Evolutionary conservation across 2,797 vertebrate genomes (phyloP), one percentile per base, ranked within the genome.

Genomic region (Syncerus caffer): DNA sequence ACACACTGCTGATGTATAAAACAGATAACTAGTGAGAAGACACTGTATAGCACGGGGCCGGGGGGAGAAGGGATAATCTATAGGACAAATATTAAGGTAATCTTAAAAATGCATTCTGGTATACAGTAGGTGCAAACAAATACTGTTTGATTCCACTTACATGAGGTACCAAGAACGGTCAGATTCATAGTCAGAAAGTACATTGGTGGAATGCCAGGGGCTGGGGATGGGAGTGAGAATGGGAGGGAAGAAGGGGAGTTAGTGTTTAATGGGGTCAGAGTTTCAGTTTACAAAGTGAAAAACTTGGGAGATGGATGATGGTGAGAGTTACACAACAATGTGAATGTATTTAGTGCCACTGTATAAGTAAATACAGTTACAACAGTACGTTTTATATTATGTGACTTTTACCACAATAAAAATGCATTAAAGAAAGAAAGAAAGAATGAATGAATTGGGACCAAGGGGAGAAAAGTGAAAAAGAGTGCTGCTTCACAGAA

Each of bases 31-130:
- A 71, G 23, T 38, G 67, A 23, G 19, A 71, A 71, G 38, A 71
- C 38, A 38, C 19, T 0, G 67, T 23, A 71, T 3, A 38, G 67
- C 34, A 13, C 0, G 11, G 34, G 64, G 67, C 67, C 0, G 10
- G 34, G 67, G 15, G 19, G 19, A 38, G 67, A 23, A 12, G 67
- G n/a, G 19, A 23, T 6, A 38, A 38, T 23, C 64, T 38, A 64
- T 13, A 71, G 67, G 10, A 71, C 67, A 71, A 23, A 71, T 38
- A 38, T 38, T 23, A 38, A 38, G 67, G 67, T 16, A 38, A 38
- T 23, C 19, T 38, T 71, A 38, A 71, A 71, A 38, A 71, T 38
- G 67, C 11, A 38, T 38, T 38, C 34, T 34, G 23, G 67, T 71
- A 38, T 23, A 71, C 34, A 71, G 10, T 38, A 23, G 34, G 34